phyloP scores from a whole-genome alignment of 1,140 invertebrate genomes.

The Drosophila lowei region DNA sequence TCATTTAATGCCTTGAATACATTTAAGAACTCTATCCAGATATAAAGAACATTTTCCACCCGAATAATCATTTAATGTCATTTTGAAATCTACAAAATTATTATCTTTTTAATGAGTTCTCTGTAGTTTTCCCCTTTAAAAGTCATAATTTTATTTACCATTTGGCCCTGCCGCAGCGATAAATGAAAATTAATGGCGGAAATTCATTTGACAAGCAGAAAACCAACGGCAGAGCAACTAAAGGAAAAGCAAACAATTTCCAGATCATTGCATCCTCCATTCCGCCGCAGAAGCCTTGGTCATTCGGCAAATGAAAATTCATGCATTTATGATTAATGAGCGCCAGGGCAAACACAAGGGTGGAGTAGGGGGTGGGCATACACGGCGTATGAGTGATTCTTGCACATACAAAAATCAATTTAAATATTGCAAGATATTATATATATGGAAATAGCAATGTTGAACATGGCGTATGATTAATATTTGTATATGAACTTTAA shows the following conservation, averaged over 20 bases:
- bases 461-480: constrained; percentile 44
- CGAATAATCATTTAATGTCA: too few relatives aligned
- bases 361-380: background rate
- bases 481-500: constrained; percentile 11
- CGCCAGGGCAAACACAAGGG: constrained; percentile 6
- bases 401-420: constrained; percentile 12
- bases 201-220: constrained; percentile 51
- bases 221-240: background rate
- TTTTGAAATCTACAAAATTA: background rate
- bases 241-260: constrained; percentile 51
- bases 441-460: background rate
- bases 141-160: constrained; percentile 35
- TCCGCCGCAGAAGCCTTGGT: constrained; percentile 8
- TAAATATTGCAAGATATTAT: constrained; percentile 9
- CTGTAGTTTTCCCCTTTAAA: constrained; percentile 4
- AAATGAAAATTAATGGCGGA: constrained; percentile 68
- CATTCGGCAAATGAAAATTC: constrained; percentile 41
- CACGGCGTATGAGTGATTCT: constrained; percentile 31
- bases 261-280: constrained; percentile 55
- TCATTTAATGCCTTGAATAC: too few relatives aligned
- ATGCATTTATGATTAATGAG: constrained; percentile 69
- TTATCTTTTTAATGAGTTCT: background rate
- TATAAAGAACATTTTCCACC: too few relatives aligned
- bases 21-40: too few relatives aligned
- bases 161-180: constrained; percentile 23